Conservation (phyloP, 2,797 vertebrate species). For the Enoplosus armatus region DNA sequence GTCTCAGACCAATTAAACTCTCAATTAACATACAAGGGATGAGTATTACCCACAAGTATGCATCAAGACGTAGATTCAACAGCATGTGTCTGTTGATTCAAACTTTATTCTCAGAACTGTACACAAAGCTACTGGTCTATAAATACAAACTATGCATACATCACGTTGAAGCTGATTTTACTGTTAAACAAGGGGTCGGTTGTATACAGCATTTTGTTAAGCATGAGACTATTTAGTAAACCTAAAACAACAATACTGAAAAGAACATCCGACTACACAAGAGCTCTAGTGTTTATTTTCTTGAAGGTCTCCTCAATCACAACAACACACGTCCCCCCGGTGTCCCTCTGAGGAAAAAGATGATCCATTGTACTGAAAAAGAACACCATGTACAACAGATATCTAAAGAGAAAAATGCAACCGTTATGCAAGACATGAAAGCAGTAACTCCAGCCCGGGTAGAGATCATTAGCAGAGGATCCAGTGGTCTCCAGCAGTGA, state of each 20-base stretch:
- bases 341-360: conserved; percentile 39
- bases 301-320: conserved; percentile 39
- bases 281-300: conserved; percentile 50
- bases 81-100: conserved; percentile 11
- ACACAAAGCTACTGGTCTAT: conserved; percentile 15
- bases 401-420: conserved; percentile 65
- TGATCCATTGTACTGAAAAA: conserved; percentile 52
- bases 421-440: conserved; percentile 77
- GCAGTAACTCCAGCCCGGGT: conserved; percentile 55
- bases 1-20: conserved; percentile 20
- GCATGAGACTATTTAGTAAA: neutral
- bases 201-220: neutral
- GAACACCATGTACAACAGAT: conserved; percentile 53
- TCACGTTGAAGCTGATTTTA: neutral
- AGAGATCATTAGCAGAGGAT: conserved; percentile 81
- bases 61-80: conserved; percentile 21
- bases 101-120: neutral
- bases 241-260: conserved; percentile 4
- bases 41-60: neutral
- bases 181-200: neutral
- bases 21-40: conserved; percentile 6
- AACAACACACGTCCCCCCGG: neutral
- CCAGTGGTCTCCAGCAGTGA: conserved; percentile 74
- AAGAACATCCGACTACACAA: conserved; percentile 20
- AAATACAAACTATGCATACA: conserved; percentile 4